These are phyloP conservation scores for Drosophila tripunctata DNA, from an alignment of 2,888 invertebrate species.

Conservation along the genomic window DNA sequence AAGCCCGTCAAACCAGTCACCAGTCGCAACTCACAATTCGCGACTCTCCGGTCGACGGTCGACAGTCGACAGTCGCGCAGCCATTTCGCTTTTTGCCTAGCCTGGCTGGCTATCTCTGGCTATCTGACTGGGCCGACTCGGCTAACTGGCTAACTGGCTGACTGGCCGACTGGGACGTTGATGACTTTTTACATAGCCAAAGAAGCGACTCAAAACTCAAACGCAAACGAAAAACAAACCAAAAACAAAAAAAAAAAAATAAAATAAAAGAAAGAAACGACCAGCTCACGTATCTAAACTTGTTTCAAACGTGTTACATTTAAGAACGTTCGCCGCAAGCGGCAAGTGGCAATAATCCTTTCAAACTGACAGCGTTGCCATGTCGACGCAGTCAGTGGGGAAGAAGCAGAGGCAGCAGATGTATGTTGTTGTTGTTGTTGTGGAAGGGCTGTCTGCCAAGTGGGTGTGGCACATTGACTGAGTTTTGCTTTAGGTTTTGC, in stretches of 20 bases:
- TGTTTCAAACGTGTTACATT: constrained; percentile 80
- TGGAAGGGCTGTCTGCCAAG: constrained; percentile 38
- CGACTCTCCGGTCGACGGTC: too few relatives aligned
- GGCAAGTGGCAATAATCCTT: constrained; percentile 78
- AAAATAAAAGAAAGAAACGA: constrained; percentile 39
- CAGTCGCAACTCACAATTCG: too few relatives aligned
- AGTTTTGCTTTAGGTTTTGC: constrained; percentile 45
- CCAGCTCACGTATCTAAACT: constrained; percentile 72
- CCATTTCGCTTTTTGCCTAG: constrained; percentile 69
- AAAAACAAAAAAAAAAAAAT: constrained; percentile 11
- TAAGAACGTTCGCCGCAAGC: constrained; percentile 77
- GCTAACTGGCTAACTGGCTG: constrained; percentile 41
- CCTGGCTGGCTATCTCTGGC: constrained; percentile 33
- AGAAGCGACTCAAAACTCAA: constrained; percentile 50
- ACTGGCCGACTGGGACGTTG: constrained; percentile 59
- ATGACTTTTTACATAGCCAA: constrained; percentile 75
- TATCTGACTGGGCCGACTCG: constrained; percentile 46
- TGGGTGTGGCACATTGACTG: constrained; percentile 74
- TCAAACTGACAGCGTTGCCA: constrained; percentile 74
- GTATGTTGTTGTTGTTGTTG: constrained; percentile 1
- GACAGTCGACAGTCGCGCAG: too few relatives aligned
- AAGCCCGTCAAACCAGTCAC: constrained; percentile 75
- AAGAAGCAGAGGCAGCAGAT: constrained; percentile 2
- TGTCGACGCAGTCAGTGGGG: constrained; percentile 25
- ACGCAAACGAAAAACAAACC: constrained; percentile 34